Evolutionary conservation across 2,888 invertebrate species (phyloP), one percentile per base, ranked within the genome.

Genomic region (Dendrolimus pini): DNA sequence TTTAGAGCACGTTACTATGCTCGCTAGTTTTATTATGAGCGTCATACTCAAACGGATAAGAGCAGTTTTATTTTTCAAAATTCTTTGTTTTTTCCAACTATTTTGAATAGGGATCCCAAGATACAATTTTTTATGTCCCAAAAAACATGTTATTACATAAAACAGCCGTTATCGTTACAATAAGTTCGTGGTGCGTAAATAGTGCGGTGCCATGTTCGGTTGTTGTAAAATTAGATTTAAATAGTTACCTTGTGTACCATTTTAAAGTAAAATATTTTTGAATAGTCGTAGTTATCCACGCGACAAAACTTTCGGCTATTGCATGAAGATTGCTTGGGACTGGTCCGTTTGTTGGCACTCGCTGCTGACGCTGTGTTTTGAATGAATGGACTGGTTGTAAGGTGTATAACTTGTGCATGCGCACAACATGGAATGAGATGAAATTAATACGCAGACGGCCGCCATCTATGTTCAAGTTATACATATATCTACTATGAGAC

Each of bases 151-250:
- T 47, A 47, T 47, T 9, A 47, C 47, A 47, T 47, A 47, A 47
- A 47, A 47, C 2, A 47, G 9, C 30, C 30, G 30, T 47, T 47
- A 12, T 47, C 9, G 47, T 47, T 12, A 47, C 47, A 47, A 47
- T 47, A 47, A 47, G 47, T 47, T 47, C 9, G 47, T 83, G 88
- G 89, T 89, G 89, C 89, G 82, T 80, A 76, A 77, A 75, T 72
- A 71, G 74, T 78, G 74, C 75, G 88, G 89, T 89, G 90, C 89
- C 89, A 89, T 89, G 69, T 85, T 87, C 74, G 85, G 87, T 89
- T 89, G 89, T 88, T 85, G 47, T 47, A 47, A 47, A 47, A 10
- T 47, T 82, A 72, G 76, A 82, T 79, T 78, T 80, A 75, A 77
- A 78, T 77, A 78, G 85, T 85, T 85, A 85, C 82, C 86, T 81